Percentiles rank a stretch among this genome's conserved stretches.
phyloP scores from a whole-genome alignment of 2,797 vertebrate species.

The Macropodus opercularis region DNA sequence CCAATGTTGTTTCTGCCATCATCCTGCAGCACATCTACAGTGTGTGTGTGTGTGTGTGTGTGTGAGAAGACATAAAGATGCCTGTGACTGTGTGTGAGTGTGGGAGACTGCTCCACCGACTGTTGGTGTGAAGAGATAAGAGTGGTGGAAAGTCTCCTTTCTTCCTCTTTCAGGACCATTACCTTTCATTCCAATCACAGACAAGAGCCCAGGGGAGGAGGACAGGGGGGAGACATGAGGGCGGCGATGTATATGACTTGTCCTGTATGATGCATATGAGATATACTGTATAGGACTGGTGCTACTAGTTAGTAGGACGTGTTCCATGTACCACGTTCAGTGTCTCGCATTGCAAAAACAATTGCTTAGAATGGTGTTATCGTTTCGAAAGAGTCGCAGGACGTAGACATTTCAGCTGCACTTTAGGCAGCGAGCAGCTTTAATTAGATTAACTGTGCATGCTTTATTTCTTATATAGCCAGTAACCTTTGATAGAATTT shows the following conservation, averaged over 20 bases:
- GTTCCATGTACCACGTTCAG: constrained; percentile 33
- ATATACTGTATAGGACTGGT: constrained; percentile 40
- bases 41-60: constrained; percentile 48
- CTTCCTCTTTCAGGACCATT: constrained; percentile 88
- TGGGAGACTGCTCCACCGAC: constrained; percentile 86
- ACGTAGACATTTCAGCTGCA: constrained; percentile 22
- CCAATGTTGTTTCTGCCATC: constrained; percentile 81
- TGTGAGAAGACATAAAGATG: constrained; percentile 18
- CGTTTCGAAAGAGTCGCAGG: constrained; percentile 22
- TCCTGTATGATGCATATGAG: constrained; percentile 61
- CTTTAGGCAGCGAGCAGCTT: not conserved
- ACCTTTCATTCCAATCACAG: constrained; percentile 86
- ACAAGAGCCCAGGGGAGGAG: constrained; percentile 69
- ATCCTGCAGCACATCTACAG: constrained; percentile 89
- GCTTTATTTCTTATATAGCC: constrained; percentile 20
- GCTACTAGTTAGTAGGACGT: constrained; percentile 34
- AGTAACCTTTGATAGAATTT: constrained; percentile 16
- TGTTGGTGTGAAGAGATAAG: constrained; percentile 79
- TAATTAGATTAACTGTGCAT: constrained; percentile 26
- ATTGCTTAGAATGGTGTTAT: constrained; percentile 22
- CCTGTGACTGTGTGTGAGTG: constrained; percentile 27
- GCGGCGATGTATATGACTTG: constrained; percentile 39
- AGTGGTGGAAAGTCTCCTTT: constrained; percentile 74
- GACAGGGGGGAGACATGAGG: constrained; percentile 12
- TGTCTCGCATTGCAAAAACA: constrained; percentile 31